Base-by-base conservation (phyloP, 2,797 vertebrate genomes). In the Betta splendens region DNA sequence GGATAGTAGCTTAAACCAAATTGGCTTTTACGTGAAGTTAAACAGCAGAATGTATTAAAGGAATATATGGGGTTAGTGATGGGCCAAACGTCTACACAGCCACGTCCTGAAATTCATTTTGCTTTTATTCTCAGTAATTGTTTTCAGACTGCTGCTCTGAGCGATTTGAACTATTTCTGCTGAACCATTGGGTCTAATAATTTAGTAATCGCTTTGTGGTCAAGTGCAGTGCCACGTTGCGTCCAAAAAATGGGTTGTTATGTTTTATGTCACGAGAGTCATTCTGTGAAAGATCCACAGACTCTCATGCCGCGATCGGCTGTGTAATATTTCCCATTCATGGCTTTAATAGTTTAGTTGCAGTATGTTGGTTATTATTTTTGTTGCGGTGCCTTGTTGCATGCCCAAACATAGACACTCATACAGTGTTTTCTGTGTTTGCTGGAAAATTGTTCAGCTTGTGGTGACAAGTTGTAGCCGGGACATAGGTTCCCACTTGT, bases 61-160 rank as follows among this genome's bases (percentile, higher is more conserved):
- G 21, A 47, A 59, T 47, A 58, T 29, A 61, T 59, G 68, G 62
- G 65, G 74, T 60, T 72, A 61, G 72, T 60, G 26, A 38, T 11
- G 12, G 26, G 50, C 73, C 83, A 76, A 71, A 48, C 58, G 29
- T 32, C 46, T 57, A 46, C 52, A 73, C 10, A 74, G 36, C n/a
- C 25, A 64, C 68, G 37, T 54, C 52, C 12, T 72, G 47, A 72
- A 74, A 72, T 55, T 37, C 50, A 57, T 29, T 66, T 16, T 67
- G 59, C 32, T 72, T n/a, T n/a, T n/a, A 45, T 49, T 38, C 16
- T 23, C 15, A n/a, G 47, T 84, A 84, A 86, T 82, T 79, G 85
- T 77, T 86, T 80, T 82, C 80, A 85, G 69, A 67, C 60, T 65
- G 59, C 43, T 64, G 16, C 64, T 72, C 33, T 58, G 58, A 28